Percentiles rank a stretch among this genome's conserved stretches.
Conservation (phyloP, 2,888 invertebrate genomes). For the Agapostemon virescens region DNA sequence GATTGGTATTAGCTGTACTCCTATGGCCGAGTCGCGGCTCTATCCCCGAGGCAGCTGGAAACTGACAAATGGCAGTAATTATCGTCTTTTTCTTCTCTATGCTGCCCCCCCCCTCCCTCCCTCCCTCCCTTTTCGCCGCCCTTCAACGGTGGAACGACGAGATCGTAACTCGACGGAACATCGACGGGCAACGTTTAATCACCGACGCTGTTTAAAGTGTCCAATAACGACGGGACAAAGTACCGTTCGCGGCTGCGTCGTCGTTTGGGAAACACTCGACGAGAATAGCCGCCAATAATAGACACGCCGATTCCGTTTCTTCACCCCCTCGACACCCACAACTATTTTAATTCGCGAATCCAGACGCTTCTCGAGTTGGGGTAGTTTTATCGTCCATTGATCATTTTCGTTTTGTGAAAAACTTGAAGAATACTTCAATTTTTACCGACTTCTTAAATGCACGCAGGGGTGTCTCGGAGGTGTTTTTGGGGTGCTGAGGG, state of each 20-base stretch:
- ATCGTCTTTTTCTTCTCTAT: slow-evolving; percentile 16
- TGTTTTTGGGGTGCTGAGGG: too few relatives aligned
- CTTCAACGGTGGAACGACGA: not conserved
- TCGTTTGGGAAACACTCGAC: slow-evolving; percentile 14
- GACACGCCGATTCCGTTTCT: not conserved
- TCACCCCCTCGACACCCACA: too few relatives aligned
- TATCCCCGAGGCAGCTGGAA: slow-evolving; percentile 17
- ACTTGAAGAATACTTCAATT: too few relatives aligned
- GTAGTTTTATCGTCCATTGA: too few relatives aligned
- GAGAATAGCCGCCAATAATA: not conserved
- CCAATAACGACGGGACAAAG: slow-evolving; percentile 3
- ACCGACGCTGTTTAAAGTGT: slow-evolving; percentile 7
- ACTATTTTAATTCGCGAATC: too few relatives aligned
- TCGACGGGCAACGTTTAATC: slow-evolving; percentile 18
- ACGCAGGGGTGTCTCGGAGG: too few relatives aligned
- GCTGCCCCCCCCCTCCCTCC: not conserved
- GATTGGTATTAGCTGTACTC: slow-evolving; percentile 47
- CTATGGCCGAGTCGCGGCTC: slow-evolving; percentile 19
- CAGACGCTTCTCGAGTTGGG: too few relatives aligned
- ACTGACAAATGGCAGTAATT: slow-evolving; percentile 42
- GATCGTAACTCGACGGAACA: slow-evolving; percentile 33
- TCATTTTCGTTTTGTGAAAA: too few relatives aligned
- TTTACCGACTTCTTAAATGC: too few relatives aligned
- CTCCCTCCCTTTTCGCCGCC: not conserved
- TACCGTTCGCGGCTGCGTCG: not conserved